These are phyloP conservation scores for Megaustenia siamemsis DNA, from an alignment of 2,888 invertebrate genomes.

Conservation along the genomic window DNA sequence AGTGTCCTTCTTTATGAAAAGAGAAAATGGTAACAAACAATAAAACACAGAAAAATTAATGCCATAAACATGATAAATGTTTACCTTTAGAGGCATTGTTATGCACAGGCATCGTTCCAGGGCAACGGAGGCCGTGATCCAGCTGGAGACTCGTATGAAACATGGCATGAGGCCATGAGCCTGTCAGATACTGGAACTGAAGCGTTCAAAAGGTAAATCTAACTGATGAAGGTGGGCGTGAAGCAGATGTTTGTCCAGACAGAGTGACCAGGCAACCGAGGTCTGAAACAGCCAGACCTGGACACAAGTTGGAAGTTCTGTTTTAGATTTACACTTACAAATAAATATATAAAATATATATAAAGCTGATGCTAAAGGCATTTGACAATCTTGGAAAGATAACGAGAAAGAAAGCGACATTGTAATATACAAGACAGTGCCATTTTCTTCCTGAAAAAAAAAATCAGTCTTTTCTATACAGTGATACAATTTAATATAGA, in stretches of 20 bases:
- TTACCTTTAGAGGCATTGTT: constrained; percentile 25
- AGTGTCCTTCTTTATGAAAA: no score
- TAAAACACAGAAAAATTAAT: neutral
- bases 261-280: constrained; percentile 8
- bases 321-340: no score
- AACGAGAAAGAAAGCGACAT: no score
- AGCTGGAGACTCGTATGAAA: constrained; percentile 30
- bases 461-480: no score
- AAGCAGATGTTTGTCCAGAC: constrained; percentile 37
- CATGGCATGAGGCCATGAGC: constrained; percentile 18
- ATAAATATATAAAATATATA: no score
- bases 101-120: constrained; percentile 37
- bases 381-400: no score
- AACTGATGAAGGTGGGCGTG: constrained; percentile 25
- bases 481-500: no score
- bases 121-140: constrained; percentile 23
- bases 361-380: no score
- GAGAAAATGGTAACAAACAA: neutral
- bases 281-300: constrained; percentile 35
- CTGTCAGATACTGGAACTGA: neutral
- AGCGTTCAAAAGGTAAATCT: constrained; percentile 22
- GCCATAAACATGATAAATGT: no score
- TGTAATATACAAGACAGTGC: no score
- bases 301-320: no score
- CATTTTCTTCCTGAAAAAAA: no score